These are phyloP conservation scores for Tillus elongatus DNA, from an alignment of 2,888 invertebrate genomes.

Conservation along the genomic window DNA sequence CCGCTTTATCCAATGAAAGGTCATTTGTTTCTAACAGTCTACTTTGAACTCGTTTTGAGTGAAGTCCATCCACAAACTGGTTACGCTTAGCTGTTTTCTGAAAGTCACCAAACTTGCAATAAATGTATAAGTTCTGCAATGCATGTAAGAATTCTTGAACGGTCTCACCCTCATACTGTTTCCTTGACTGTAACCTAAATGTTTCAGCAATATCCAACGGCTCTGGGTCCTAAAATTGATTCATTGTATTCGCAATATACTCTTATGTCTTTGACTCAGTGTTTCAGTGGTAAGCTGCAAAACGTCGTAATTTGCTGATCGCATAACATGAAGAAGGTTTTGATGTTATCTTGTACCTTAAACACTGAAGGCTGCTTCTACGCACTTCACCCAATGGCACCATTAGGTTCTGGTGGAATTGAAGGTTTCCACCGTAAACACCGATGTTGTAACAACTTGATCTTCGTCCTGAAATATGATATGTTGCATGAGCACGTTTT, in stretches of 20 bases:
- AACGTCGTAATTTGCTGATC: no score
- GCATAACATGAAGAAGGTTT: no score
- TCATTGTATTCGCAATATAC: constrained; percentile 7
- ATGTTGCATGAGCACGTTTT: no score
- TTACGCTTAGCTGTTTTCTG: constrained; percentile 25
- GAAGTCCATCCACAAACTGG: constrained; percentile 26
- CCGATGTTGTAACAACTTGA: no score
- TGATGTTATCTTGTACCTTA: no score
- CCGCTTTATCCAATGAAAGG: constrained; percentile 21
- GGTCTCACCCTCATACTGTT: constrained; percentile 23
- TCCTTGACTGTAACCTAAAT: constrained; percentile 22
- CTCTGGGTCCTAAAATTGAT: constrained; percentile 14
- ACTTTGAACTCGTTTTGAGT: constrained; percentile 21
- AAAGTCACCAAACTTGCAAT: constrained; percentile 24
- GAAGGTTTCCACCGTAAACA: no score
- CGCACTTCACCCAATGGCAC: no score
- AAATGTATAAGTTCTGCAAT: constrained; percentile 18
- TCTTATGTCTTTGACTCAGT: constrained; percentile 11
- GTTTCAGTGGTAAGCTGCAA: no score
- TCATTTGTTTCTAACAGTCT: constrained; percentile 23
- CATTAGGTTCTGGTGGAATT: no score
- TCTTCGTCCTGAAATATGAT: no score
- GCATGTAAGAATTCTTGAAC: constrained; percentile 21
- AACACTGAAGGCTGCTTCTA: no score
- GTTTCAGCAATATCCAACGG: constrained; percentile 24